Conservation (phyloP, 2,797 vertebrate species). For the Periophthalmus magnuspinnatus region DNA sequence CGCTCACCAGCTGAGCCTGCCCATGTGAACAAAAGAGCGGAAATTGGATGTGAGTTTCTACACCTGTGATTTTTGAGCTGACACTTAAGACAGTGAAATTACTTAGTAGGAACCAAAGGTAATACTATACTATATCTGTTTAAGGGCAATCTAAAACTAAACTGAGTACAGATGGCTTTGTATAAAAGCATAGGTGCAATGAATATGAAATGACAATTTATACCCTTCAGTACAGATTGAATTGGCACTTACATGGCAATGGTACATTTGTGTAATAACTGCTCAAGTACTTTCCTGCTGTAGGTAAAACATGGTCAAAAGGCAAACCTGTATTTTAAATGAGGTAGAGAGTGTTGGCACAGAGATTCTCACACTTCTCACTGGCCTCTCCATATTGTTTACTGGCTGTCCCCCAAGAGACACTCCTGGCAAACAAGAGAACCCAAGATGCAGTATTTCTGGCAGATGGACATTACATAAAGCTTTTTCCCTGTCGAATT, state of each 20-base stretch:
- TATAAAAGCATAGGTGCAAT: neutral
- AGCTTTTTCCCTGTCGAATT: slow-evolving; percentile 2
- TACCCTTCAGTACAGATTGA: neutral
- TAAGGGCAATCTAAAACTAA: slow-evolving; percentile 5
- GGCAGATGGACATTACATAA: slow-evolving; percentile 8
- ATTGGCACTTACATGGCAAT: neutral
- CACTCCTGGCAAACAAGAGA: neutral
- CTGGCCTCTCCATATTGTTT: neutral
- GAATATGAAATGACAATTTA: neutral
- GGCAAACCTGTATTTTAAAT: neutral
- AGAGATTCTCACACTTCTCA: neutral
- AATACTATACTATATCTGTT: neutral
- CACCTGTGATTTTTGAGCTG: slow-evolving; percentile 21
- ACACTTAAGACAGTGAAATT: slow-evolving; percentile 14
- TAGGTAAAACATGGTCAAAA: neutral
- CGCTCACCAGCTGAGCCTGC: slow-evolving; percentile 38
- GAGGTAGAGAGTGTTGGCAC: neutral
- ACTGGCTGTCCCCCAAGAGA: slow-evolving; percentile 4
- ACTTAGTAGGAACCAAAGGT: slow-evolving; percentile 8
- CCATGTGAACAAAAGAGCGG: slow-evolving; percentile 31
- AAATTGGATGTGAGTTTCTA: slow-evolving; percentile 42
- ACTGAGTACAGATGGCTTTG: slow-evolving; percentile 2
- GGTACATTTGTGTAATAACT: neutral
- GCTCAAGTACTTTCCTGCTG: neutral
- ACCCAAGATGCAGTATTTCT: slow-evolving; percentile 7